Conservation (phyloP, 2,888 invertebrate genomes). For the Dasypolia templi region DNA sequence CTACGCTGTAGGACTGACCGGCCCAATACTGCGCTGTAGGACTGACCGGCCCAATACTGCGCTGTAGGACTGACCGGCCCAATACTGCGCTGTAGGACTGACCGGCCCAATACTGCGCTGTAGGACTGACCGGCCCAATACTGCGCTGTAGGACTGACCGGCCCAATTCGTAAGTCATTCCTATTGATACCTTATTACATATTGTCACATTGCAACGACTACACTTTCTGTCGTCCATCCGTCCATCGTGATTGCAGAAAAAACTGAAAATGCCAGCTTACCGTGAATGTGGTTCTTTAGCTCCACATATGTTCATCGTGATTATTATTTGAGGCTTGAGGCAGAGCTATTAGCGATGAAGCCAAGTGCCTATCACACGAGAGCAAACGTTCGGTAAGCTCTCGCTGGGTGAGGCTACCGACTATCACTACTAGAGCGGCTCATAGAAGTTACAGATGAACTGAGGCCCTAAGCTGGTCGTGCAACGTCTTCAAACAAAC, state of each 20-base stretch:
- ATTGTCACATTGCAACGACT: background rate
- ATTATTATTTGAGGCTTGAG: background rate
- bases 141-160: background rate
- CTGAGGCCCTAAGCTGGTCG: background rate
- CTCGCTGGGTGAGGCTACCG: background rate
- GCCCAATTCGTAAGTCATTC: background rate
- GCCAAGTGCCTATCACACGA: background rate
- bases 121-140: background rate
- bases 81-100: background rate
- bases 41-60: background rate
- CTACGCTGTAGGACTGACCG: no score
- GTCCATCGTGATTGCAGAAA: background rate
- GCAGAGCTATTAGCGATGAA: background rate
- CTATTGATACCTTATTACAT: background rate
- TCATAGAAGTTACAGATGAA: background rate
- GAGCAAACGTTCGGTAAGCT: background rate
- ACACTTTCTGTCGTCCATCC: background rate
- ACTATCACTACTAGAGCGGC: background rate
- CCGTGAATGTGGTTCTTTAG: background rate
- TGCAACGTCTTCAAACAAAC: background rate
- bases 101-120: no score
- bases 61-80: no score
- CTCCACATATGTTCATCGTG: background rate
- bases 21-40: background rate
- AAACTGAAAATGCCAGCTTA: background rate